A percentile compares a stretch with the other conserved stretches of the same genome.
These are phyloP conservation scores for Thymelicus sylvestris DNA, from an alignment of 2,888 invertebrate genomes.

Conservation along the genomic window DNA sequence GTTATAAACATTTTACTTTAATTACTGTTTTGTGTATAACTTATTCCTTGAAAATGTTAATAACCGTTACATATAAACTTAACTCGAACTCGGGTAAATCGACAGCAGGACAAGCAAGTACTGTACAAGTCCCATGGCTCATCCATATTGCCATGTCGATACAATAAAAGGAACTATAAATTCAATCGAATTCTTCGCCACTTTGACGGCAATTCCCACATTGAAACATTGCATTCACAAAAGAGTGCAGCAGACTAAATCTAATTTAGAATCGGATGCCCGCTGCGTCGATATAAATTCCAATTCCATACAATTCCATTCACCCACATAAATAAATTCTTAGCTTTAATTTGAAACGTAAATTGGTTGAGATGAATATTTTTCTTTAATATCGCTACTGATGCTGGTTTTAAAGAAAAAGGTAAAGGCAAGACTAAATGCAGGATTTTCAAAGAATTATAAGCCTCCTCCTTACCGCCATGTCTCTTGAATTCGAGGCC, in stretches of 20 bases:
- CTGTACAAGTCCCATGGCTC: constrained; percentile 41
- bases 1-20: constrained; percentile 10
- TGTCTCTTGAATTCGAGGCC: neutral
- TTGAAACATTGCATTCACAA: constrained; percentile 60
- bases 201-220: constrained; percentile 61
- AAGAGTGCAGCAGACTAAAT: constrained; percentile 69
- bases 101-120: constrained; percentile 44
- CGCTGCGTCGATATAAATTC: constrained; percentile 38
- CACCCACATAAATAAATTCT: constrained; percentile 17
- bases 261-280: constrained; percentile 58
- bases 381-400: neutral
- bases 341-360: constrained; percentile 13
- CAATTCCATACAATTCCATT: constrained; percentile 26
- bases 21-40: constrained; percentile 1
- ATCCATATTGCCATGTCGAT: constrained; percentile 41
- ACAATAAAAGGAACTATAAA: constrained; percentile 64
- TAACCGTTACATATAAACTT: too few relatives aligned
- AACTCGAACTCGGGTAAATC: too few relatives aligned
- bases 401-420: too few relatives aligned
- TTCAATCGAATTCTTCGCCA: constrained; percentile 69
- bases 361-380: neutral
- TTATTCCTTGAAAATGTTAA: neutral
- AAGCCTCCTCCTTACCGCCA: neutral
- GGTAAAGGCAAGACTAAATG: neutral
- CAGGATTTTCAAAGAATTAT: neutral